A percentile compares a stretch with the other conserved stretches of the same genome.
These are phyloP conservation scores for Alviniconcha strummeri DNA, from an alignment of 2,888 invertebrate genomes.

Conservation along the genomic window DNA sequence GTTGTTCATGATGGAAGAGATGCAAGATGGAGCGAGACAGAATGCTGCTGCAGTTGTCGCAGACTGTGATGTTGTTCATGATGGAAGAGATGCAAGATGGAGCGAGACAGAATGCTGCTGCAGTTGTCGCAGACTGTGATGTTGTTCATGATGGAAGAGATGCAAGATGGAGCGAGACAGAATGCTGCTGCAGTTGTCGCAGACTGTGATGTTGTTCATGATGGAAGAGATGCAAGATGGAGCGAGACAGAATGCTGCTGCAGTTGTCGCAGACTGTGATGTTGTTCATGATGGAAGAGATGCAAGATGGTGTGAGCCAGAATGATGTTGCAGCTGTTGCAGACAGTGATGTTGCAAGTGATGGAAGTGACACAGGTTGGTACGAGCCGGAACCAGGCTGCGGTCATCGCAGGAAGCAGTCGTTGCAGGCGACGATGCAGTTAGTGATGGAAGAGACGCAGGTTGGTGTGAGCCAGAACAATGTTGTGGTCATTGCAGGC, in stretches of 20 bases:
- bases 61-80: background rate
- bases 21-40: too few species aligned
- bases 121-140: background rate
- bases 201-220: background rate
- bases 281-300: background rate
- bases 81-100: background rate
- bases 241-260: background rate
- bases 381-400: background rate
- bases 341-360: background rate
- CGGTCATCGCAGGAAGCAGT: background rate
- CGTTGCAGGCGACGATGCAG: background rate
- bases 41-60: background rate
- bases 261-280: background rate
- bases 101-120: too few species aligned
- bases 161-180: too few species aligned
- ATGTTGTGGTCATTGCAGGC: constrained; percentile 95
- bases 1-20: background rate
- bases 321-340: too few species aligned
- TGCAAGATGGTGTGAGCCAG: too few species aligned
- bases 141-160: background rate
- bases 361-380: background rate
- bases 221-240: too few species aligned
- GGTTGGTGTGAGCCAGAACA: constrained; percentile 89
- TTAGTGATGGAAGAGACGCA: constrained; percentile 95
- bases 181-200: background rate